phyloP scores from a whole-genome alignment of 2,888 invertebrate species.

The Macaria notata region DNA sequence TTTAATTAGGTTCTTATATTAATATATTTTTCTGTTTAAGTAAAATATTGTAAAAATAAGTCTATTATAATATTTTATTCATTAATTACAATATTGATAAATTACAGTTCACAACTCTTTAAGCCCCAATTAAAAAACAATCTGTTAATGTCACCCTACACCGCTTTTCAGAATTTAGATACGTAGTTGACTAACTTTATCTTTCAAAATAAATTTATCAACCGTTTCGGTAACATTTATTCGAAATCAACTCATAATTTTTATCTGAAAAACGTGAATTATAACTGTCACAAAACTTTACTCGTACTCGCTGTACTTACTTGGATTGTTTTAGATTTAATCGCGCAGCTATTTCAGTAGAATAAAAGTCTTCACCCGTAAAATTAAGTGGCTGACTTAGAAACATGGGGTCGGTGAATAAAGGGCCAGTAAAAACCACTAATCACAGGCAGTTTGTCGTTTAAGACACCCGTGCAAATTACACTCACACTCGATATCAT shows the following conservation, averaged over 20 bases:
- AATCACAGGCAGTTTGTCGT: slow-evolving; percentile 37
- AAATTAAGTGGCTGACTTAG: slow-evolving; percentile 26
- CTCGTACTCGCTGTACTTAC: not conserved
- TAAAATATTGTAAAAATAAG: not conserved
- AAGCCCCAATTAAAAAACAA: slow-evolving; percentile 33
- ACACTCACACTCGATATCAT: slow-evolving; percentile 51
- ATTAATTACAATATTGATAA: slow-evolving; percentile 33
- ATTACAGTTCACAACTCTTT: slow-evolving; percentile 36
- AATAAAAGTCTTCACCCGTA: slow-evolving; percentile 21
- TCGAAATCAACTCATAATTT: slow-evolving; percentile 11
- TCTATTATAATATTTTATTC: not conserved
- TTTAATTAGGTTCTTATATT: too few relatives aligned
- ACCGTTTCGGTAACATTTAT: slow-evolving; percentile 14
- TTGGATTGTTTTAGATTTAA: slow-evolving; percentile 6
- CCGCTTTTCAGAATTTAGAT: slow-evolving; percentile 18
- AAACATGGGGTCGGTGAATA: slow-evolving; percentile 24
- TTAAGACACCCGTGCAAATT: slow-evolving; percentile 46
- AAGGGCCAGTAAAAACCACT: slow-evolving; percentile 32
- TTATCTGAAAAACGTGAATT: slow-evolving; percentile 11
- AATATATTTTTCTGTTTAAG: too few relatives aligned
- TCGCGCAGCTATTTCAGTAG: slow-evolving; percentile 6
- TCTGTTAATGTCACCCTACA: slow-evolving; percentile 27
- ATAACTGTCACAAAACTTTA: slow-evolving; percentile 14
- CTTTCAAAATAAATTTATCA: slow-evolving; percentile 21
- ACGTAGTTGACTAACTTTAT: slow-evolving; percentile 23